Evolutionary conservation across 2,888 invertebrate species (phyloP).

Genomic region (Lasiommata megera): DNA sequence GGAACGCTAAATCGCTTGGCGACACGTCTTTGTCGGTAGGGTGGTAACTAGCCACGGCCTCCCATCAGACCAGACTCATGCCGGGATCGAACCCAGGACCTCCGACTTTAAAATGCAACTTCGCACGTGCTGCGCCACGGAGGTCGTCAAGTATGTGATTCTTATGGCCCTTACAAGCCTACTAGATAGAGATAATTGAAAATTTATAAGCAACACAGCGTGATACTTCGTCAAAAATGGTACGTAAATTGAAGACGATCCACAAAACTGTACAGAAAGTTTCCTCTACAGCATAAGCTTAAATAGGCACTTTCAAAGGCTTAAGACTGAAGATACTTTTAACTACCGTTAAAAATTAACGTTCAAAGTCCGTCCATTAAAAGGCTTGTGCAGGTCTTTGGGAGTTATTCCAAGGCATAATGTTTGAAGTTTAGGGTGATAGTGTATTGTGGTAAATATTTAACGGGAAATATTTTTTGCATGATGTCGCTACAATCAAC

Average conservation of each 20-base stretch:
- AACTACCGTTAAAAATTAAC: slow-evolving; percentile 26
- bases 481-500: too few species aligned
- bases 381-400: slow-evolving; percentile 17
- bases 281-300: slow-evolving; percentile 13
- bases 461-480: neutral
- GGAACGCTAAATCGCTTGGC: too few species aligned
- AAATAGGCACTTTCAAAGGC: slow-evolving; percentile 19
- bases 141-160: too few species aligned
- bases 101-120: too few species aligned
- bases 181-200: too few species aligned
- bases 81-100: too few species aligned
- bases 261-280: slow-evolving; percentile 8
- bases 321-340: slow-evolving; percentile 24
- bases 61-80: too few species aligned
- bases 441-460: neutral
- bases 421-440: slow-evolving; percentile 18
- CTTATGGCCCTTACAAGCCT: too few species aligned
- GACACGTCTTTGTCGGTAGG: too few species aligned
- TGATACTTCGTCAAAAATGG: neutral
- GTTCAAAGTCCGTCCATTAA: slow-evolving; percentile 20
- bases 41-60: too few species aligned
- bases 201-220: too few species aligned
- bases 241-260: neutral
- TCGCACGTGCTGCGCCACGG: too few species aligned
- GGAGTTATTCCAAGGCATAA: slow-evolving; percentile 19